A percentile compares a stretch with the other conserved stretches of the same genome.
These are phyloP conservation scores for Drosophila subpulchrella DNA, from an alignment of 1,140 invertebrate genomes.

Conservation along the genomic window DNA sequence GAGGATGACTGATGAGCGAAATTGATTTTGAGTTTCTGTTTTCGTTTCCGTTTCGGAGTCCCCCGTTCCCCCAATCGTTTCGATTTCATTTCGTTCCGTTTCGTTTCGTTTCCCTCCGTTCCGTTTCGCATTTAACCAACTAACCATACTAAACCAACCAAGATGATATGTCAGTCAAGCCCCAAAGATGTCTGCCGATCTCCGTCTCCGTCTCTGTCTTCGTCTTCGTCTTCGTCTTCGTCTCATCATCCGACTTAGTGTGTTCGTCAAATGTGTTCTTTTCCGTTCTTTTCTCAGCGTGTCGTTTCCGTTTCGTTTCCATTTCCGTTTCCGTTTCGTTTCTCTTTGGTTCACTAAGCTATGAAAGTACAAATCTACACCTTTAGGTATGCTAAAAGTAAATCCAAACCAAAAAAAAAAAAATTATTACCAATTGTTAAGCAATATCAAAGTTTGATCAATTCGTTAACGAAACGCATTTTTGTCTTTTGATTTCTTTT, in stretches of 20 bases:
- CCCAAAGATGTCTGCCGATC: constrained; percentile 54
- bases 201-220: constrained; percentile 41
- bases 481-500: constrained; percentile 84
- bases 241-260: constrained; percentile 64
- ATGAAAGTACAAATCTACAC: constrained; percentile 48
- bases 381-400: constrained; percentile 55
- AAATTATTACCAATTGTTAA: constrained; percentile 49
- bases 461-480: constrained; percentile 83
- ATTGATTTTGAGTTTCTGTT: constrained; percentile 24
- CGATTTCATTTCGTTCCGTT: constrained; percentile 15
- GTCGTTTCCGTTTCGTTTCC: constrained; percentile 35
- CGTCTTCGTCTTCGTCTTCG: constrained; percentile 48
- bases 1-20: constrained; percentile 37
- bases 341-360: constrained; percentile 40
- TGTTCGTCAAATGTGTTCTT: constrained; percentile 78
- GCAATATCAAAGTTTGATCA: constrained; percentile 67
- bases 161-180: constrained; percentile 41
- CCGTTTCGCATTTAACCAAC: constrained; percentile 66
- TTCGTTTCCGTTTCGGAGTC: constrained; percentile 2
- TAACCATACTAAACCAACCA: constrained; percentile 78
- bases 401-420: constrained; percentile 30
- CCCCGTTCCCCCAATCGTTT: constrained; percentile 19
- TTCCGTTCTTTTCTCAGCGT: constrained; percentile 49
- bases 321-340: constrained; percentile 43
- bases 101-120: constrained; percentile 29